phyloP scores from a whole-genome alignment of 2,797 vertebrate genomes.

The Spinus pinus region DNA sequence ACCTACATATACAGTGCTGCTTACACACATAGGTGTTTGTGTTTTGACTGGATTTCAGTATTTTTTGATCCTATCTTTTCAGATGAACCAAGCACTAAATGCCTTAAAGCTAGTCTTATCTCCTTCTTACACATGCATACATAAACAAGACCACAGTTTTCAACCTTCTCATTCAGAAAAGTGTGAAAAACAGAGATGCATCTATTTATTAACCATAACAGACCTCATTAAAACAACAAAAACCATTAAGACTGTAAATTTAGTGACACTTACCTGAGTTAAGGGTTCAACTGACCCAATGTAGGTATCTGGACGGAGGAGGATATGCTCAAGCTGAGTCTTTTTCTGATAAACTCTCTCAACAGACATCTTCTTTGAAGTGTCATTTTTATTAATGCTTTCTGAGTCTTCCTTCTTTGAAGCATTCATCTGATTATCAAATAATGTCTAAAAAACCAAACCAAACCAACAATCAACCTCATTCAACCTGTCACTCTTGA shows the following conservation, averaged over 20 bases:
- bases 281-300: constrained; percentile 93
- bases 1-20: rapidly evolving
- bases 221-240: neutral
- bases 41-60: neutral
- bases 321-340: constrained; percentile 97
- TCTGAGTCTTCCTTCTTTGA: constrained; percentile 89
- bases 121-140: neutral
- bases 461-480: neutral
- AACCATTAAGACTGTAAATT: neutral
- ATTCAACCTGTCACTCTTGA: neutral
- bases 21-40: neutral
- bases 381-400: constrained; percentile 84
- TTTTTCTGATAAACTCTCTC: constrained; percentile 99
- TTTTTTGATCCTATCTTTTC: neutral
- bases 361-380: constrained; percentile 93
- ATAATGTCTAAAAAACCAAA: constrained; percentile 80
- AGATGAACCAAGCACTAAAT: neutral
- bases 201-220: neutral
- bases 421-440: constrained; percentile 85
- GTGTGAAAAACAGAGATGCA: neutral
- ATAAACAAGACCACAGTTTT: neutral
- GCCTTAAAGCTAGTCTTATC: neutral
- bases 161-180: neutral
- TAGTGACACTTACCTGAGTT: constrained; percentile 84
- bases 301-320: constrained; percentile 97